A percentile compares a stretch with the other conserved stretches of the same genome.
Evolutionary conservation across 2,888 invertebrate genomes (phyloP).

Genomic region (Sarcophaga variegata): DNA sequence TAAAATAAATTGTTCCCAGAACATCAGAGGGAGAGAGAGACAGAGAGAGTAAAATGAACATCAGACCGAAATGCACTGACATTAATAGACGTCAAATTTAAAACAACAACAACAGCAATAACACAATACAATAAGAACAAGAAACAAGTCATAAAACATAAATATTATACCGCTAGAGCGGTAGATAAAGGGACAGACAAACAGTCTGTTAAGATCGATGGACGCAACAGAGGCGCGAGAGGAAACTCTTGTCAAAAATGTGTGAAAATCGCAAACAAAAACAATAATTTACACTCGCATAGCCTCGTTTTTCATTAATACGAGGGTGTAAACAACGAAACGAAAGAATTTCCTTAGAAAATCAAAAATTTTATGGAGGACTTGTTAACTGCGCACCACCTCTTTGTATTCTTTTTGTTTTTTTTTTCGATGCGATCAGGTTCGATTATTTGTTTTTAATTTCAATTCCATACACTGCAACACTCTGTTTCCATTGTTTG

Average conservation of each 20-base stretch:
- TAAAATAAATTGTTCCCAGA: neutral
- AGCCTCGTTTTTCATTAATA: too few relatives aligned
- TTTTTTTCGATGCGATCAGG: neutral
- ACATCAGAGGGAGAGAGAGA: neutral
- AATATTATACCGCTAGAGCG: neutral
- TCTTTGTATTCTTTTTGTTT: neutral
- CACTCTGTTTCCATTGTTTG: too few relatives aligned
- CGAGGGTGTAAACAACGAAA: neutral
- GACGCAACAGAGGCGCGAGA: neutral
- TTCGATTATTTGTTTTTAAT: neutral
- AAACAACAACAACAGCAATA: conserved; percentile 43
- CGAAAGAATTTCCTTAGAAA: neutral
- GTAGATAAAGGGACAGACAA: neutral
- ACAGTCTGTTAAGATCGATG: neutral
- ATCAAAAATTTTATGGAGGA: neutral
- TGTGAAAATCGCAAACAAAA: neutral
- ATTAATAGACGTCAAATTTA: conserved; percentile 80
- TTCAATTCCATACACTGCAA: neutral
- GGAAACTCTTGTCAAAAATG: neutral
- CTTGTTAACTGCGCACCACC: neutral
- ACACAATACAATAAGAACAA: neutral
- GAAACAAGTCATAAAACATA: neutral
- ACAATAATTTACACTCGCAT: neutral
- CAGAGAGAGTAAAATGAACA: conserved; percentile 40
- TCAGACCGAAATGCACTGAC: conserved; percentile 71